Percentiles rank a stretch among this genome's conserved stretches.
Evolutionary conservation across 2,113 vertebrate species (phyloP).

Genomic region (Oxyruncus cristatus): DNA sequence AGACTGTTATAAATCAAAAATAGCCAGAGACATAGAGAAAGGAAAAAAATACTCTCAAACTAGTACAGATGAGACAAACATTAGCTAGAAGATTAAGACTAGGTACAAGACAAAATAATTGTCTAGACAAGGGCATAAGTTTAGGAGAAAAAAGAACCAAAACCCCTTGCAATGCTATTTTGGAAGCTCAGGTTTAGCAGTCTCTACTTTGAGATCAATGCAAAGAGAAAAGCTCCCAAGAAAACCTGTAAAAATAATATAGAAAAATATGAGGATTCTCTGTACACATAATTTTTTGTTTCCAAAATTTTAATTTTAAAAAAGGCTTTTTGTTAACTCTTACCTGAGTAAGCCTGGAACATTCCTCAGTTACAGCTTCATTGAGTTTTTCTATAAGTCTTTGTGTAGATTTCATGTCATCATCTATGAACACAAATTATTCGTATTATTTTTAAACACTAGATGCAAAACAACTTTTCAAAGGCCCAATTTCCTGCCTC

Average conservation of each 20-base stretch:
- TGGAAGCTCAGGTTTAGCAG: neutral
- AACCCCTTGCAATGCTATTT: neutral
- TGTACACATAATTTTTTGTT: neutral
- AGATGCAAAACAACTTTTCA: neutral
- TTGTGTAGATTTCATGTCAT: conserved; percentile 66
- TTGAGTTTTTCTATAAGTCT: conserved; percentile 74
- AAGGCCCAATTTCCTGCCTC: neutral
- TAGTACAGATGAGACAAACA: neutral
- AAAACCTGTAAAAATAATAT: neutral
- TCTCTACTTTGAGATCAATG: neutral
- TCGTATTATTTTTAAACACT: neutral
- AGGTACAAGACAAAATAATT: neutral
- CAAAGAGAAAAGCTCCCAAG: neutral
- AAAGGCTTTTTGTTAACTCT: neutral
- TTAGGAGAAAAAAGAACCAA: neutral
- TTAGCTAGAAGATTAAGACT: neutral
- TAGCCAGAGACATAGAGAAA: neutral
- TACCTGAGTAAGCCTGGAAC: conserved; percentile 75
- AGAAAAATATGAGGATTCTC: neutral
- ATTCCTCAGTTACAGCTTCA: conserved; percentile 81
- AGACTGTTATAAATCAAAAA: neutral
- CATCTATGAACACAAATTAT: conserved; percentile 54
- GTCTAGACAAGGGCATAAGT: neutral
- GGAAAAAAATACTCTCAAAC: neutral
- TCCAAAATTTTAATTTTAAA: neutral